Evolutionary conservation across 2,113 vertebrate species (phyloP).

Genomic region (Marmota monax): DNA sequence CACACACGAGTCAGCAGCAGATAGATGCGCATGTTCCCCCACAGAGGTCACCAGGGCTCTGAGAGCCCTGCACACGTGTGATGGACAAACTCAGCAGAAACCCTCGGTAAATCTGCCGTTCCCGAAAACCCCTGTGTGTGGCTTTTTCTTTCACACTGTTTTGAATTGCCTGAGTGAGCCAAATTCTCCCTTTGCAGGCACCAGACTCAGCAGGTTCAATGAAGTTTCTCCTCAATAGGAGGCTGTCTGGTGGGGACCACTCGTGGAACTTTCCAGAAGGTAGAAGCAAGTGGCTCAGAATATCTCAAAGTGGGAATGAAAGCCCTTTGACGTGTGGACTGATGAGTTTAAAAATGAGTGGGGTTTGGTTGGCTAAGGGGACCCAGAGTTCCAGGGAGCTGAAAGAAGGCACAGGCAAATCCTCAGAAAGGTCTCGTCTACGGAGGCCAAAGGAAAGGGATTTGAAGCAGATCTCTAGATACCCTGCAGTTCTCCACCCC

Average conservation of each 20-base stretch:
- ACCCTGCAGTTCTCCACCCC: not conserved
- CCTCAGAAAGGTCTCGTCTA: not conserved
- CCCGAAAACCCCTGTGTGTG: slow-evolving; percentile 69
- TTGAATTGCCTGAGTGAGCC: slow-evolving; percentile 56
- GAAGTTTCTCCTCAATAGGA: slow-evolving; percentile 38
- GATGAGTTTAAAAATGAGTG: not conserved
- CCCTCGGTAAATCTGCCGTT: slow-evolving; percentile 44
- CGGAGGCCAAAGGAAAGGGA: not conserved
- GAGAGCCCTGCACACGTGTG: slow-evolving; percentile 12
- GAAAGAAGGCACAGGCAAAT: not conserved
- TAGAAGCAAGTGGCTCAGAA: slow-evolving; percentile 8
- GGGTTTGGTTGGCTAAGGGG: not conserved
- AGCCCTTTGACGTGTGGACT: not conserved
- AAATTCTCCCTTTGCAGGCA: slow-evolving; percentile 63
- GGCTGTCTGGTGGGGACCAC: not conserved
- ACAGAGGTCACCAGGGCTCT: slow-evolving; percentile 5
- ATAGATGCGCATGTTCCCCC: not conserved
- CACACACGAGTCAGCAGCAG: not conserved
- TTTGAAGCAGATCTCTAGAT: not conserved
- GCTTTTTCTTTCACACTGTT: slow-evolving; percentile 78
- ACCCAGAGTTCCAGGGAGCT: not conserved
- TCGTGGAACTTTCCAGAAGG: slow-evolving; percentile 63
- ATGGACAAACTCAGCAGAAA: slow-evolving; percentile 78
- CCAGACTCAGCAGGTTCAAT: slow-evolving; percentile 77
- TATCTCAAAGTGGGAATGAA: slow-evolving; percentile 27